Evolutionary conservation across 2,888 invertebrate species (phyloP), one percentile per base, ranked within the genome.

Genomic region (Caenorhabditis sp.): DNA sequence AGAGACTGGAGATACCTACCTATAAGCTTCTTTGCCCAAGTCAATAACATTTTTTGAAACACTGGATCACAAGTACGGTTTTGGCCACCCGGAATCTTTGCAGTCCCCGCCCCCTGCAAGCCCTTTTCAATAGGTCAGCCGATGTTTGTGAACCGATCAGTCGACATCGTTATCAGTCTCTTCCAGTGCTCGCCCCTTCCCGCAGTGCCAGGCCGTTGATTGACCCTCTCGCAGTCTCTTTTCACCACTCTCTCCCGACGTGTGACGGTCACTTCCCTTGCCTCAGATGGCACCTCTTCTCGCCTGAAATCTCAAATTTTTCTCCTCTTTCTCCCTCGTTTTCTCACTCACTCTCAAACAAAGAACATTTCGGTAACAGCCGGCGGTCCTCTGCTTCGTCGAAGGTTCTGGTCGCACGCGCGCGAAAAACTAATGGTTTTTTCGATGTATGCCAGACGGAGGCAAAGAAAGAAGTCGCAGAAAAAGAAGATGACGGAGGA

Each of bases 361-460:
- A 70, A 70, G 70, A 70, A 59, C 70, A 70, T 70, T n/a, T 59
- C 58, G 58, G 70, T 70, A 70, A 70, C 58, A 59, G 70, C 70
- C 70, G 59, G 32, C 50, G 55, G 48, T 55, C 65, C 48, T 27
- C 62, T 27, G 50, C 48, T 39, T 17, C 43, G 45, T 24, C 43
- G 68, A 70, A 70, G 70, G 70, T 70, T 70, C 59, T 45, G 52
- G 56, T 35, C 41, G 59, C 46, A 50, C 45, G 59, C 53, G 70
- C 46, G 59, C 45, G 37, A 70, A 70, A 70, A 70, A 59, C 70
- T 70, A 70, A 70, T 70, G 70, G 53, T 70, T 70, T 70, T 70
- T 24, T 37, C 32, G 15, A 43, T 46, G 13, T 27, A 53, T 56
- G 56, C 48, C 66, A 66, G 66, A 53, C 63, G 58, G 30, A 7